phyloP scores from a whole-genome alignment of 53 echinoderm and acorn worm species.

The Pentamera pediparva region DNA sequence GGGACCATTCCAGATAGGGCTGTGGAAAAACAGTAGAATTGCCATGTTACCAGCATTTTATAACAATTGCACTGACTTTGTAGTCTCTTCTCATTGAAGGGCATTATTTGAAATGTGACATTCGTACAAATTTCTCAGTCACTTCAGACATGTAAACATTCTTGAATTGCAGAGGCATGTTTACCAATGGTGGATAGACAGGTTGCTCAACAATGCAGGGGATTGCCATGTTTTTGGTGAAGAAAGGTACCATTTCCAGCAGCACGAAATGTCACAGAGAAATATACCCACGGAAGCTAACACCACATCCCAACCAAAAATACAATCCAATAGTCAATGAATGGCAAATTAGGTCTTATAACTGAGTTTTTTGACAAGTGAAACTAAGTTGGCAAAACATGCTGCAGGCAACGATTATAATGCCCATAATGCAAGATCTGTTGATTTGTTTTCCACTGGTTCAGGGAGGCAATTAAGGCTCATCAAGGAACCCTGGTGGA shows the following conservation, averaged over 20 bases:
- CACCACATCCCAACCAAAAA: too few species aligned
- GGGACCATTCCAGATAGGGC: conserved; percentile 66
- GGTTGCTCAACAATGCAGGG: not conserved
- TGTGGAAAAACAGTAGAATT: not conserved
- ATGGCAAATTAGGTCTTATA: not conserved
- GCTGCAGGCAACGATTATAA: too few species aligned
- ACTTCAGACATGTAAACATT: not conserved
- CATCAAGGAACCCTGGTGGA: too few species aligned
- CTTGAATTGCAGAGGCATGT: not conserved
- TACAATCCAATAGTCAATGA: not conserved
- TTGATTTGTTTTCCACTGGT: too few species aligned
- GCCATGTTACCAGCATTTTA: not conserved
- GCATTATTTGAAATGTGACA: not conserved
- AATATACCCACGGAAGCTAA: too few species aligned
- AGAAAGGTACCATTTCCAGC: not conserved
- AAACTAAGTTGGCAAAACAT: too few species aligned
- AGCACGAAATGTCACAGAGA: too few species aligned
- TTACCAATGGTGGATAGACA: too few species aligned
- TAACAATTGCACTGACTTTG: not conserved
- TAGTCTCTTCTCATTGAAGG: not conserved
- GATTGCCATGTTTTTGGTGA: not conserved
- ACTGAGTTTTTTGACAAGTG: too few species aligned
- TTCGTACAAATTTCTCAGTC: not conserved
- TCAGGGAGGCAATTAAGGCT: too few species aligned
- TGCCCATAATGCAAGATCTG: too few species aligned